Conservation (phyloP, 2,113 vertebrate species). For the Rhegmatorhina hoffmannsi region DNA sequence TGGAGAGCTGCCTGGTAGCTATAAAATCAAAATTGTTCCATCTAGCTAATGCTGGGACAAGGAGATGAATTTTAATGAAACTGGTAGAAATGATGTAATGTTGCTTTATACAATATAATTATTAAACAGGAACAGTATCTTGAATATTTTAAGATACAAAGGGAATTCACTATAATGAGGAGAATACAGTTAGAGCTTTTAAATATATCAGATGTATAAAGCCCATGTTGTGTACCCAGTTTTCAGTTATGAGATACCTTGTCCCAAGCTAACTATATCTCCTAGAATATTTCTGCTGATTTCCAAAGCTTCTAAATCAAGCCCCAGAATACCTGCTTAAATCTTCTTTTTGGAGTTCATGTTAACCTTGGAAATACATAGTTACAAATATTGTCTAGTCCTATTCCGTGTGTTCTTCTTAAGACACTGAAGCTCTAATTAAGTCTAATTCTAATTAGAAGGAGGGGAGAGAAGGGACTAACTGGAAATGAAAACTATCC, state of each 20-base stretch:
- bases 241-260: not conserved
- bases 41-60: not conserved
- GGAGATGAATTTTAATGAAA: not conserved
- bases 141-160: not conserved
- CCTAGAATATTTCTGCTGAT: not conserved
- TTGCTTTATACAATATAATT: not conserved
- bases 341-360: not conserved
- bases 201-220: not conserved
- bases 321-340: not conserved
- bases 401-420: rapidly evolving
- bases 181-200: not conserved
- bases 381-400: not conserved
- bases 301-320: not conserved
- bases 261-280: not conserved
- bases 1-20: not conserved
- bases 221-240: not conserved
- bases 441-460: not conserved
- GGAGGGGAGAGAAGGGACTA: rapidly evolving
- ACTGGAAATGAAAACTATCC: rapidly evolving
- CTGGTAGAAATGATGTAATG: not conserved
- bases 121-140: not conserved
- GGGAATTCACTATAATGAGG: not conserved
- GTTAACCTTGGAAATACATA: not conserved
- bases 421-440: not conserved
- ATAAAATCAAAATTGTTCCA: not conserved